These are phyloP conservation scores for Acrocephalus scirpaceus DNA, from an alignment of 2,797 vertebrate species.

Conservation along the genomic window DNA sequence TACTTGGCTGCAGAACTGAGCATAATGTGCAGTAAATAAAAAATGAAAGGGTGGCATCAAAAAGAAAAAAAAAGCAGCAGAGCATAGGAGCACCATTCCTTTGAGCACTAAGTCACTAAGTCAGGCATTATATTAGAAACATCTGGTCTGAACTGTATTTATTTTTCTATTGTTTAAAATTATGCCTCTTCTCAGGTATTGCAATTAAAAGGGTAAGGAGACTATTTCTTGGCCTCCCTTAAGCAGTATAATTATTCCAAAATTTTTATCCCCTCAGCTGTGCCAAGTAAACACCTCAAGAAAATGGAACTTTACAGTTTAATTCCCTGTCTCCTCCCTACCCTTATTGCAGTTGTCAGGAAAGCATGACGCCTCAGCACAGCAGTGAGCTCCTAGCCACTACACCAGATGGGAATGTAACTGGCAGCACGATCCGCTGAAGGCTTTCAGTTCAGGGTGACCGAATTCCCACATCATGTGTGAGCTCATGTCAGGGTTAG, in stretches of 20 bases:
- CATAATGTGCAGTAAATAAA: not conserved
- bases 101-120: not conserved
- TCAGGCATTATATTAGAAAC: not conserved
- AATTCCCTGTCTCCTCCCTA: not conserved
- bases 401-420: not conserved
- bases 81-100: not conserved
- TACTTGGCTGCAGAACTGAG: not conserved
- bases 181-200: not conserved
- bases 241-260: not conserved
- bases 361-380: accelerated
- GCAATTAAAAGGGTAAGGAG: not conserved
- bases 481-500: not conserved
- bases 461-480: not conserved
- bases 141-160: not conserved
- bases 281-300: not conserved
- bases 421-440: not conserved
- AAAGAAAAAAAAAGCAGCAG: not conserved
- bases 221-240: not conserved
- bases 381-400: not conserved
- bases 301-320: not conserved
- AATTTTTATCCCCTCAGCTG: not conserved
- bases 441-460: not conserved
- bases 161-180: not conserved
- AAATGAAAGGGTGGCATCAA: not conserved
- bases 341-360: not conserved